A percentile compares a stretch with the other conserved stretches of the same genome.
Conservation (phyloP, 2,113 vertebrate species). For the Saimiri boliviensis region DNA sequence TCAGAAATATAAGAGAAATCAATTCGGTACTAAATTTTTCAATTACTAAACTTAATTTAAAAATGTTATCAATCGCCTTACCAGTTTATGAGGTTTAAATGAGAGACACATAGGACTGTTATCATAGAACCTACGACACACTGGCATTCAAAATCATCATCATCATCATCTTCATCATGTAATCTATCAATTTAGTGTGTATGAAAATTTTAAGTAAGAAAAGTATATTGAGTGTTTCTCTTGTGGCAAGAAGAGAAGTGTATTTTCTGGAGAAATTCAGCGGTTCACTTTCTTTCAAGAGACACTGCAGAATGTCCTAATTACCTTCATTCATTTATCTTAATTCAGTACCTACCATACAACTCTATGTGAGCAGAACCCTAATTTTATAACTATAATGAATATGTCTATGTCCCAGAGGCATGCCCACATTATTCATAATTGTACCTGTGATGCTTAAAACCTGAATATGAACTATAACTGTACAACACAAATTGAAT, state of each 20-base stretch:
- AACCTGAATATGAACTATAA: conserved; percentile 11
- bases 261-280: not conserved
- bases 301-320: not conserved
- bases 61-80: not conserved
- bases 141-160: not conserved
- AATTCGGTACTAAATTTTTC: not conserved
- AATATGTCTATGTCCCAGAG: not conserved
- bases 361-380: not conserved
- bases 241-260: not conserved
- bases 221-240: not conserved
- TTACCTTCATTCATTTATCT: not conserved
- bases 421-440: not conserved
- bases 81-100: not conserved
- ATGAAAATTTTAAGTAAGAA: not conserved
- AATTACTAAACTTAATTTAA: not conserved
- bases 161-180: not conserved
- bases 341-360: not conserved
- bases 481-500: conserved; percentile 2
- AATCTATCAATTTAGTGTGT: not conserved
- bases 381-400: conserved; percentile 4
- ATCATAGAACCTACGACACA: not conserved
- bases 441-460: not conserved
- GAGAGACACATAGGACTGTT: not conserved
- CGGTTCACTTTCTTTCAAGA: not conserved
- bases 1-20: conserved; percentile 10